Evolutionary conservation across 2,113 vertebrate species (phyloP), one percentile per base, ranked within the genome.

Genomic region (Argyrosomus japonicus): DNA sequence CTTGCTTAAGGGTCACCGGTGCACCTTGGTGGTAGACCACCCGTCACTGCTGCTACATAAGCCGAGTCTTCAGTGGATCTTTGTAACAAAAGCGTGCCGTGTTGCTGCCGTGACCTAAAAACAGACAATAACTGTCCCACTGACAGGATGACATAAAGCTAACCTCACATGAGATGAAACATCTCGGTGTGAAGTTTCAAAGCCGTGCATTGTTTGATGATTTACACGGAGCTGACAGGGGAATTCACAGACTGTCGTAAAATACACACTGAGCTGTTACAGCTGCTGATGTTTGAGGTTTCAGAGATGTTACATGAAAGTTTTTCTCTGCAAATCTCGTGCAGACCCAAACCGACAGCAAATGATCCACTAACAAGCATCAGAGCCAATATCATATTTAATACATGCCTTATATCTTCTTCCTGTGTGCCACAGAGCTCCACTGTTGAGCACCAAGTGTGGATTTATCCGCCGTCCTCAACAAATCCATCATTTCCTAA

Each of bases 91-190:
- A 62, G 17, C 18, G 4, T 0, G 13, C 4, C 50, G 43, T 63
- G 58, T 45, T 21, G 8, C 18, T 67, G 74, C 36, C 9, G 68
- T 56, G 77, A 45, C n/a, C 68, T 29, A 14, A 63, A 21, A 62
- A n/a, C 23, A 54, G n/a, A 78, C 43, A 19, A 56, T 21, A 19
- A 64, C 3, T 3, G 4, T 50, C 25, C 25, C 3, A 32, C 3
- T 40, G 65, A 69, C 45, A 27, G 11, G 10, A 61, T 5, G 56
- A 43, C 15, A n/a, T 11, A 14, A 19, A 53, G n/a, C 23, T 21
- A 53, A 62, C 29, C 10, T 61, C 21, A 58, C 53, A n/a, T 1
- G 1, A 17, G 19, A 60, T 25, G 68, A 36, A 56, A 47, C 6
- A 48, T 17, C 5, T 75, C n/a, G 40, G 48, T 36, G 32, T 17